Evolutionary conservation across 2,797 vertebrate genomes (phyloP), one percentile per base, ranked within the genome.

Genomic region (Bradypodion pumilum): DNA sequence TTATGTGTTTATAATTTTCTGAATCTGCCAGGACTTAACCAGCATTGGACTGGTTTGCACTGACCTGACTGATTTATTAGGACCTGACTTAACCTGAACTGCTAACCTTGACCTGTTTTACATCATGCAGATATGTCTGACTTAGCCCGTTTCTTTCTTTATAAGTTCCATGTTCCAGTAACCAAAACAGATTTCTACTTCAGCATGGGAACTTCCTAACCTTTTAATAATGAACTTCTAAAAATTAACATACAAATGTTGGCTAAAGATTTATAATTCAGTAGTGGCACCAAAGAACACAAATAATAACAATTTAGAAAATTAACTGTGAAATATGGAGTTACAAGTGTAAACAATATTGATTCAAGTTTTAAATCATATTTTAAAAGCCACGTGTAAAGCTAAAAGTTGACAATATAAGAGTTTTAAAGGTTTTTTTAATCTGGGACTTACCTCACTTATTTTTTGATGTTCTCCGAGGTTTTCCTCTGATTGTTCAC

Each of bases 401-500:
- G 56, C 29, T 7, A 65, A 56, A 5, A 74, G 27, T 25, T 56
- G 40, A 83, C 2, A 52, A 15, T 12, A 19, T 19, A 56, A 69
- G 10, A 69, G 40, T 59, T 74, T 65, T 68, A 40, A 32, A n/a
- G 4, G 35, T 42, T 72, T 74, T 74, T 78, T 88, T 56, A 78
- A 40, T 68, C 35, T 81, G 21, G 91, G 56, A 82, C 90, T 56
- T 77, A 98, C 98, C 81, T 95, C 95, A 89, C 70, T 95, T 92
- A 95, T 96, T 93, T 95, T 98, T 32, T 92, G 87, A 10, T 46
- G 62, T 91, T 96, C 96, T 86, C 92, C 96, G 62, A 89, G 89
- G 62, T 98, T 96, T 80, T 96, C 97, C 92, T 97, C 97, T 80
- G 91, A 5, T 8, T 91, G 93, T 10, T 98, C 97, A 49, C 89